A percentile compares a stretch with the other conserved stretches of the same genome.
These are phyloP conservation scores for Bembecia ichneumoniformis DNA, from an alignment of 2,888 invertebrate genomes.

Conservation along the genomic window DNA sequence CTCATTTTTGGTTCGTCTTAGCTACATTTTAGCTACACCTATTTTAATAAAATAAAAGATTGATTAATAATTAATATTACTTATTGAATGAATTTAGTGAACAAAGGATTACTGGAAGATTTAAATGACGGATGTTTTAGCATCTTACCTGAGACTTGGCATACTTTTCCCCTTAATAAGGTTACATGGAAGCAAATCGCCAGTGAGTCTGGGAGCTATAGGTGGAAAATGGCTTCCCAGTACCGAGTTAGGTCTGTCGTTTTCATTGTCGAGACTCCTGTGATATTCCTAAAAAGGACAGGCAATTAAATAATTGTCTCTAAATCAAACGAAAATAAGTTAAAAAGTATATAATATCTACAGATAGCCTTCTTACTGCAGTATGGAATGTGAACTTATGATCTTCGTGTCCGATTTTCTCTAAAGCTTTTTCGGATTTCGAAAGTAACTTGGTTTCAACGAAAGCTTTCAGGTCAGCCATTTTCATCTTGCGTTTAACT, in stretches of 20 bases:
- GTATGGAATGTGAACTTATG: slow-evolving; percentile 71
- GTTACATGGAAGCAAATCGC: slow-evolving; percentile 73
- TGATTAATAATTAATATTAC: background rate
- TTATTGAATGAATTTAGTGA: background rate
- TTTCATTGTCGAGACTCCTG: slow-evolving; percentile 85
- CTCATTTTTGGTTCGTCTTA: no score
- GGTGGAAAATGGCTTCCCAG: slow-evolving; percentile 77
- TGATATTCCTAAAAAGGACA: slow-evolving; percentile 78
- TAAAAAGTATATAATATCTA: slow-evolving; percentile 40
- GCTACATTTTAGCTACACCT: no score
- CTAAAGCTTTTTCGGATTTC: slow-evolving; percentile 91
- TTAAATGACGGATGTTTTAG: no score
- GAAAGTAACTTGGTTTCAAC: slow-evolving; percentile 93
- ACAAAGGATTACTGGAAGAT: background rate
- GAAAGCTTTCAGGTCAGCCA: slow-evolving; percentile 91
- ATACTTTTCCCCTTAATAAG: slow-evolving; percentile 96
- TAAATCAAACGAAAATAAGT: slow-evolving; percentile 11
- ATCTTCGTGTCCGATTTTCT: slow-evolving; percentile 89
- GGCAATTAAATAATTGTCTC: background rate
- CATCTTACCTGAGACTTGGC: slow-evolving; percentile 90
- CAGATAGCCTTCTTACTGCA: slow-evolving; percentile 76
- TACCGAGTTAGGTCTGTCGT: slow-evolving; percentile 80
- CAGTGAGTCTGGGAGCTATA: slow-evolving; percentile 63
- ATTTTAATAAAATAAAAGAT: background rate
- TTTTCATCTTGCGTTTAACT: slow-evolving; percentile 88